Conservation (phyloP, 2,113 vertebrate genomes). For the Carettochelys insculpta region DNA sequence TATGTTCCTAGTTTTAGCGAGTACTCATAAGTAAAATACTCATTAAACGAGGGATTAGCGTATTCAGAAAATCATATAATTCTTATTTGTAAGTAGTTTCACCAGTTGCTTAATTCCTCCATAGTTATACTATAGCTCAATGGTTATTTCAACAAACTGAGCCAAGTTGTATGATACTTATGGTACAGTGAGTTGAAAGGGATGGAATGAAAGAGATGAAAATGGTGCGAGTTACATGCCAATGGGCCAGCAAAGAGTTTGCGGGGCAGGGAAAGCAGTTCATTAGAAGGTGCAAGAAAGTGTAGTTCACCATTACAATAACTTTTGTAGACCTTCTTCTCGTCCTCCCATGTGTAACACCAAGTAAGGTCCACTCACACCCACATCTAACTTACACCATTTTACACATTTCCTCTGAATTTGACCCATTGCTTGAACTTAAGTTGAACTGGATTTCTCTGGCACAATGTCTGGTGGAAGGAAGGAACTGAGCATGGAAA, state of each 20-base stretch:
- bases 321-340: background rate
- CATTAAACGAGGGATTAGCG: no score
- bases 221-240: background rate
- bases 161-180: background rate
- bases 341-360: accelerated
- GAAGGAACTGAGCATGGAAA: background rate
- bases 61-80: background rate
- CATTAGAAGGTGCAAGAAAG: background rate
- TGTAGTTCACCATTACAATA: background rate
- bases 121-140: background rate
- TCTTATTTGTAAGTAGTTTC: background rate
- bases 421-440: background rate
- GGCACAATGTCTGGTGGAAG: background rate
- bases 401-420: background rate
- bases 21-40: no score
- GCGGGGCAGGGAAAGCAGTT: background rate
- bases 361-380: background rate
- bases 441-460: background rate
- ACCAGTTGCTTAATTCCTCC: background rate
- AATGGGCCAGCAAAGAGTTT: background rate
- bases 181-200: background rate
- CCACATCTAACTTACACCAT: accelerated
- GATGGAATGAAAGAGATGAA: background rate
- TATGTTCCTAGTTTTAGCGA: no score
- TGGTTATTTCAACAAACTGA: background rate